phyloP scores from a whole-genome alignment of 2,797 vertebrate genomes.

The Sorex maritimensis region DNA sequence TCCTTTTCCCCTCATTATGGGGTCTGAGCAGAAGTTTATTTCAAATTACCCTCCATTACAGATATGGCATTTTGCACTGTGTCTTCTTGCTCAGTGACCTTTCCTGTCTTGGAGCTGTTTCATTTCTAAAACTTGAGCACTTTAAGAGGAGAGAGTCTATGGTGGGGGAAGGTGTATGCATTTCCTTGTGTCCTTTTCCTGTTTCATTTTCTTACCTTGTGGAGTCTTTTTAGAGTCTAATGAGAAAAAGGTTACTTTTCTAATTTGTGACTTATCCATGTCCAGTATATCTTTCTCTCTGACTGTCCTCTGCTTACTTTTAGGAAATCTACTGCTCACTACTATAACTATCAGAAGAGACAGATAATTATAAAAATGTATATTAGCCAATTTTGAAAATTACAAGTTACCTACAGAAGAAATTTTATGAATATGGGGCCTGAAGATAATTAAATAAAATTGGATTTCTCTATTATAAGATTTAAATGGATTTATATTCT shows the following conservation, averaged over 20 bases:
- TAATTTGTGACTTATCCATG: not conserved
- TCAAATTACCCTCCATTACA: conserved; percentile 75
- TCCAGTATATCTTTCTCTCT: conserved; percentile 31
- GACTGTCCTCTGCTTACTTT: conserved; percentile 9
- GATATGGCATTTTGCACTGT: conserved; percentile 64
- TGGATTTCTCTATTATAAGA: conserved; percentile 67
- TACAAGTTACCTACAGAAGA: conserved; percentile 72
- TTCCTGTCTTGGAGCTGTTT: conserved; percentile 48
- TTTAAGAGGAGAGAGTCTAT: not conserved
- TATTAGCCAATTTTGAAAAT: conserved; percentile 62
- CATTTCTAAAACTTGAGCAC: conserved; percentile 64
- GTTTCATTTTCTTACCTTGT: not conserved
- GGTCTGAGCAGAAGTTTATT: conserved; percentile 72
- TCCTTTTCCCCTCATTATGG: conserved; percentile 68
- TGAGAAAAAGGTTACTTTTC: conserved; percentile 29
- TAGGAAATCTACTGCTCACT: not conserved
- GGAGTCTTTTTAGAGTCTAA: conserved; percentile 60
- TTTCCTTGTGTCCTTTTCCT: not conserved
- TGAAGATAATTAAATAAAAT: conserved; percentile 77
- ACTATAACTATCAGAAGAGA: conserved; percentile 48
- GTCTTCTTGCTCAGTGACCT: conserved; percentile 62
- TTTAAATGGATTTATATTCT: conserved; percentile 63
- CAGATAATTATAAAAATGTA: conserved; percentile 62
- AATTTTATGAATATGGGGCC: conserved; percentile 63
- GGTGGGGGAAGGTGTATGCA: not conserved